phyloP scores from a whole-genome alignment of 2,888 invertebrate species.

The Mayetiola destructor region DNA sequence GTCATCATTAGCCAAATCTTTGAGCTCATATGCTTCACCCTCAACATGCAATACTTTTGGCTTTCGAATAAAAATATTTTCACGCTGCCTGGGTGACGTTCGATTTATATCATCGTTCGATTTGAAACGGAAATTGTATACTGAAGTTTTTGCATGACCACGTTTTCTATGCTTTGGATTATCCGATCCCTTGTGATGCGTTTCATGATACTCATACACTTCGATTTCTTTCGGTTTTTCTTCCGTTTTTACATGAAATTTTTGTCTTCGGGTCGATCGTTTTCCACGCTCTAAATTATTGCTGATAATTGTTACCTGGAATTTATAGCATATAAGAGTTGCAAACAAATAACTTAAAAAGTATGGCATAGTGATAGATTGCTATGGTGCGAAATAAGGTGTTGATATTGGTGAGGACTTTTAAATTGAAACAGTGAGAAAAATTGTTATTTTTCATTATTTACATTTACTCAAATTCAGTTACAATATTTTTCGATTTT shows the following conservation, averaged over 20 bases:
- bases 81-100: background rate
- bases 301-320: too few relatives aligned
- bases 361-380: too few relatives aligned
- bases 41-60: background rate
- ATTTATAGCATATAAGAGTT: background rate
- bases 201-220: slow-evolving; percentile 15
- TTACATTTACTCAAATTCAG: too few relatives aligned
- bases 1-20: slow-evolving; percentile 18
- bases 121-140: background rate
- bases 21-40: slow-evolving; percentile 16
- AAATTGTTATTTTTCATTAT: too few relatives aligned
- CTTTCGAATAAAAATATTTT: background rate
- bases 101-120: background rate
- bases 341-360: background rate
- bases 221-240: slow-evolving; percentile 3
- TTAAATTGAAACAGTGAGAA: too few relatives aligned
- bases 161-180: background rate
- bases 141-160: background rate
- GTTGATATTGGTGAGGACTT: too few relatives aligned
- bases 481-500: too few relatives aligned
- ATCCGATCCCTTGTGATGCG: background rate
- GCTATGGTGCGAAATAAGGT: too few relatives aligned
- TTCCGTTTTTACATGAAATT: background rate
- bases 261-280: slow-evolving; percentile 3
- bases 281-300: slow-evolving; percentile 4